Evolutionary conservation across 2,113 vertebrate species (phyloP).

Genomic region (Bufo bufo): DNA sequence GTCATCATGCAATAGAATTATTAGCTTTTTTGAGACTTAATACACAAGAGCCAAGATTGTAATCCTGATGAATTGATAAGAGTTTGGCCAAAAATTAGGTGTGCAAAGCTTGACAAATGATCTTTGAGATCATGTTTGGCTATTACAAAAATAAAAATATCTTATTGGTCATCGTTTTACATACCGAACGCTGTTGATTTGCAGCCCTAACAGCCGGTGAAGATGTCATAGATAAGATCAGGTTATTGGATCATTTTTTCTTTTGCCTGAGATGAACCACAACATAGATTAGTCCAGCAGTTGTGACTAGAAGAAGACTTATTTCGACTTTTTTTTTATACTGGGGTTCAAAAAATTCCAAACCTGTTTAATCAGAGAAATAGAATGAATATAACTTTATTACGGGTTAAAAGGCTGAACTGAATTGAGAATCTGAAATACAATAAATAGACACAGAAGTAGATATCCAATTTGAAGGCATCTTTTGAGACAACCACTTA

Average conservation of each 20-base stretch:
- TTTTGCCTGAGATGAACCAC: conserved; percentile 21
- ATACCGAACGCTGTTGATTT: background rate
- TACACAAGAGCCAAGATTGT: conserved; percentile 8
- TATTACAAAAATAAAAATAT: background rate
- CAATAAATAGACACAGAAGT: too few relatives aligned
- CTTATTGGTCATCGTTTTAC: background rate
- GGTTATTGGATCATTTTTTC: background rate
- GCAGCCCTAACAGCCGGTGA: background rate
- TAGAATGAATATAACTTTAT: background rate
- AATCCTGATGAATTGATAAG: conserved; percentile 33
- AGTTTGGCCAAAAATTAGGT: background rate
- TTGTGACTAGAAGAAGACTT: background rate
- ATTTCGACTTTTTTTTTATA: background rate
- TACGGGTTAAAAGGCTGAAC: background rate
- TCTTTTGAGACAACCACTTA: too few relatives aligned
- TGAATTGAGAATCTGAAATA: too few relatives aligned
- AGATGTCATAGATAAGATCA: conserved; percentile 18
- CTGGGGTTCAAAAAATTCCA: background rate
- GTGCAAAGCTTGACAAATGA: conserved; percentile 24
- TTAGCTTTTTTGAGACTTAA: background rate
- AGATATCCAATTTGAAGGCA: too few relatives aligned
- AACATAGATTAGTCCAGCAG: background rate
- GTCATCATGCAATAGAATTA: background rate
- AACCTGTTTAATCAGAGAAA: background rate
- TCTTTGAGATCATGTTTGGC: conserved; percentile 21